A percentile compares a stretch with the other conserved stretches of the same genome.
Conservation (phyloP, 1,140 invertebrate genomes). For the Aphis gossypii region DNA sequence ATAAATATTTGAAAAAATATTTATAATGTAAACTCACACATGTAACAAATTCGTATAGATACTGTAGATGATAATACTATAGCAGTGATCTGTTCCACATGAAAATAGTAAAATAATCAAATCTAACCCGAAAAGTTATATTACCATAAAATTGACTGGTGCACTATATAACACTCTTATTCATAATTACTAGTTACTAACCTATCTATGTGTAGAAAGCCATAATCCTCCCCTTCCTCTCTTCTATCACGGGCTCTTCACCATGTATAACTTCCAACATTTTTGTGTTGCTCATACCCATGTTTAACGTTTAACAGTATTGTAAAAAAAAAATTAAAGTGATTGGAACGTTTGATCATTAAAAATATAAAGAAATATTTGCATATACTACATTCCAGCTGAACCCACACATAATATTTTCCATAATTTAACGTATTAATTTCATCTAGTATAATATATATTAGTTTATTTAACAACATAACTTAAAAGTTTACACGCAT, state of each 20-base stretch:
- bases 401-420: neutral
- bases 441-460: neutral
- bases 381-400: neutral
- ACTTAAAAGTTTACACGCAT: no score
- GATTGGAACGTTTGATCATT: neutral
- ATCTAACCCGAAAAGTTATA: neutral
- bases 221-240: no score
- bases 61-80: neutral
- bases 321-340: neutral
- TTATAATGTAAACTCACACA: no score
- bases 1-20: neutral
- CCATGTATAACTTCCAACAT: neutral
- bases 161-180: neutral
- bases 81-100: neutral
- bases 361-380: neutral
- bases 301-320: neutral
- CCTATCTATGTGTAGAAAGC: no score
- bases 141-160: neutral
- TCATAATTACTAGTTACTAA: no score
- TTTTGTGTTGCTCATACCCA: neutral
- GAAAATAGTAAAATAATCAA: neutral
- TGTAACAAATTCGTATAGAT: neutral
- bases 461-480: neutral
- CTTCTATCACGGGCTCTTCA: no score
- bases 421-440: neutral